A percentile compares a stretch with the other conserved stretches of the same genome.
Conservation (phyloP, 2,113 vertebrate genomes). For the Prunella fulvescens region DNA sequence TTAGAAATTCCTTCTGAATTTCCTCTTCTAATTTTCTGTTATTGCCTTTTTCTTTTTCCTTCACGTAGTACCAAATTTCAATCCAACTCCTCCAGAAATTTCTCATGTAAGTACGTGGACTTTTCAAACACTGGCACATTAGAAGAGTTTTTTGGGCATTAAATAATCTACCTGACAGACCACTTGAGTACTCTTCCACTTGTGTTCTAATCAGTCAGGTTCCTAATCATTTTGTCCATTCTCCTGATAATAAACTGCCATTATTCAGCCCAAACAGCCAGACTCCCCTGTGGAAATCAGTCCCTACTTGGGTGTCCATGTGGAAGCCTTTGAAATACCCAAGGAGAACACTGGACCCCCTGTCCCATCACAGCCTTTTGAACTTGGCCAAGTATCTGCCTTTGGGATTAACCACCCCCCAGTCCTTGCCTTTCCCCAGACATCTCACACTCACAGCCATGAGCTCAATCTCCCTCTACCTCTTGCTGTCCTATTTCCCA, state of each 20-base stretch:
- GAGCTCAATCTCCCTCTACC: background rate
- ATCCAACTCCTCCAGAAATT: background rate
- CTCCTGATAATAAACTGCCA: background rate
- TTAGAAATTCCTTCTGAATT: background rate
- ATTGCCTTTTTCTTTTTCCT: rapidly evolving
- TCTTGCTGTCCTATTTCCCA: background rate
- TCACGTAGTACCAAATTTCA: background rate
- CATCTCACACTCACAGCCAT: background rate
- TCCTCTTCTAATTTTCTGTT: background rate
- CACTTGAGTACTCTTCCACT: background rate
- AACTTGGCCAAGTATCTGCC: background rate
- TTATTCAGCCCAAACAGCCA: background rate
- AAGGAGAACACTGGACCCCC: background rate
- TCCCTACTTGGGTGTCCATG: background rate
- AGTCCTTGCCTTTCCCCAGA: background rate
- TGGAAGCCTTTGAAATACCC: background rate
- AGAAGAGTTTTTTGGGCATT: background rate
- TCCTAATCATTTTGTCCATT: background rate
- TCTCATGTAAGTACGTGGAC: background rate
- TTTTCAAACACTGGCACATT: background rate
- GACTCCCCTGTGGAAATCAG: background rate
- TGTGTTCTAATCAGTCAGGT: background rate
- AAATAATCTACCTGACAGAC: background rate
- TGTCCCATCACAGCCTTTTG: background rate
- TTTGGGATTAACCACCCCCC: background rate